Base-by-base conservation (phyloP, 2,797 vertebrate genomes). In the Dermochelys coriacea region DNA sequence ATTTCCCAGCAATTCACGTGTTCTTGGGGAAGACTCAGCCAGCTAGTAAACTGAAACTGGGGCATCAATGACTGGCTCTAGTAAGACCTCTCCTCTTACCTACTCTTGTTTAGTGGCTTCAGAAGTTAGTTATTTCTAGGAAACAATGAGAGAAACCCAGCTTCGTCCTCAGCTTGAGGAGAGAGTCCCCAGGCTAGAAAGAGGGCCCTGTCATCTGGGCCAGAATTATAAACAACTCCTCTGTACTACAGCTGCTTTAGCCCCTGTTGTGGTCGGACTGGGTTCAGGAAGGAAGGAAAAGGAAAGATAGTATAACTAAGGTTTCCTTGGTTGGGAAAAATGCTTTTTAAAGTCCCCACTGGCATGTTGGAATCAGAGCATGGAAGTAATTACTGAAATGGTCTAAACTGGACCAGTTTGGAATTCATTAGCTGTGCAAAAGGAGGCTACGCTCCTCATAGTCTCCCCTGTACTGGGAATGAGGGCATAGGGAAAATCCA, bases 251-350 rank as follows among this genome's bases (percentile, higher is more conserved):
- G 23, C 12, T 74, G 77, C n/a, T 89, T 89, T 82, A 94, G 87
- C 47, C 78, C 87, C 94, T 91, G 74, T 54, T 84, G 79, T 27
- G 87, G 21, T 81, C 16, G 74, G 68, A 82, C 85, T 85, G 85
- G 50, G 79, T 86, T 93, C 89, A 91, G 87, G 50, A 86, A 93
- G 68, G 87, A 96, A 94, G 50, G 79, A 57, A 95, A 94, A 92
- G 71, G 57, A 93, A 64, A 91, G 55, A 93, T 80, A 85, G 75
- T 19, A 47, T 74, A 87, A 96, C 25, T 64, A 82, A 89, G 16
- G 27, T 88, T 93, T 88, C 31, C 14, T 34, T 61, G 59, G 31
- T 34, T 61, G 23, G 34, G 94, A 96, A 81, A 14, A 1, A 84
- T 16, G 4, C n/a, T 29, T 2, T 1, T 74, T 37, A 86, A 45